Base-by-base conservation (phyloP, 2,113 vertebrate genomes). In the Neoarius graeffei region DNA sequence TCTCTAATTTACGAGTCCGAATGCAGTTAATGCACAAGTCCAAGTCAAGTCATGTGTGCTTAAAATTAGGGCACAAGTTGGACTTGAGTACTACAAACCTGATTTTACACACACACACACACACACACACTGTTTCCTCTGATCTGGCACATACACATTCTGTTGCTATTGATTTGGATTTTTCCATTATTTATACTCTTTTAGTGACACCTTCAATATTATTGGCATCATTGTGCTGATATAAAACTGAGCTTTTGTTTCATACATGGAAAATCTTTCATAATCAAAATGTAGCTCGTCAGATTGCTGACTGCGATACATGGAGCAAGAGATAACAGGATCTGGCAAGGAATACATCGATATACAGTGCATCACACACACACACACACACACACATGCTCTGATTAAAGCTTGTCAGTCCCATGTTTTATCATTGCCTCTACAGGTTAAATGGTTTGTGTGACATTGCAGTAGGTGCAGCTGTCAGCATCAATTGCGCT, bases 401-500 rank as follows among this genome's bases (percentile, higher is more conserved):
- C 90, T 84, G 74, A 84, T 88, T 84, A 88, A 76, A 69, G 6
- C 85, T 67, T 90, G 89, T 86, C 71, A 84, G 69, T 80, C 93
- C 85, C 67, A 86, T 84, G 77, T 66, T 89, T 90, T 90, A 91
- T 91, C 88, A 92, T 92, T 87, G 56, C n/a, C 62, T 73, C 90
- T 77, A 74, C 81, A 52, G 88, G 87, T 88, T 88, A 1, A 81
- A 62, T 90, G 86, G 89, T 92, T 91, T 89, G 35, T 25, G 73
- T 80, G 87, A 73, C 56, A 88, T 87, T 86, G 80, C 88, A 56
- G 73, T 83, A 69, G 94, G 94, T 92, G 93, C 92, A 92, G 88
- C 92, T 95, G 94, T 95, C 95, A 93, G 90, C 93, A 94, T 95
- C 94, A 93, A 95, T 95, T 94, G 93, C 56, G 67, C 64, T 83